Percentiles rank a stretch among this genome's conserved stretches.
Evolutionary conservation across 2,888 invertebrate species (phyloP).

Genomic region (Cenopis cana): DNA sequence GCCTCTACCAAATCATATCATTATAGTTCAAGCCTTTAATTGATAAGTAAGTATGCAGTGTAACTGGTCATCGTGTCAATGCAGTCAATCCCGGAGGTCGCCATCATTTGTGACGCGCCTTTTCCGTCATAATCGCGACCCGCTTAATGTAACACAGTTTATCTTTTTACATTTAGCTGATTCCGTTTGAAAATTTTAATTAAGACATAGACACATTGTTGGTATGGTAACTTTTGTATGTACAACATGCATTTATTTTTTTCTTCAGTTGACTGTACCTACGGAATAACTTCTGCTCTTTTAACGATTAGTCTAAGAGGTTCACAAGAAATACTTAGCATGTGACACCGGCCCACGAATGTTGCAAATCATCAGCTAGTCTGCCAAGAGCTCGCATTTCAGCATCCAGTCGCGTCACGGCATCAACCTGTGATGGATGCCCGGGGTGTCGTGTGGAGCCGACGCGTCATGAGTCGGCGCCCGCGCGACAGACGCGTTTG

Average conservation of each 20-base stretch:
- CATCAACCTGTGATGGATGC: constrained; percentile 17
- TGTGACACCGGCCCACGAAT: constrained; percentile 19
- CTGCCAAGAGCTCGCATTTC: constrained; percentile 32
- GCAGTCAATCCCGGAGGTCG: constrained; percentile 55
- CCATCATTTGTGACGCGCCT: constrained; percentile 80
- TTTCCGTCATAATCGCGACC: constrained; percentile 66
- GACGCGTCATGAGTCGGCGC: constrained; percentile 23
- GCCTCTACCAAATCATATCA: neutral
- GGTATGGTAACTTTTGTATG: no score
- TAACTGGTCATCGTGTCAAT: constrained; percentile 5
- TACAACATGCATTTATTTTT: neutral
- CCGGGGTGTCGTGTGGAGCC: constrained; percentile 19
- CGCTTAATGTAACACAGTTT: constrained; percentile 40
- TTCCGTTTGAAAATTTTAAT: neutral
- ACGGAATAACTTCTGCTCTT: neutral
- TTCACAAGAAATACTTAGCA: constrained; percentile 11
- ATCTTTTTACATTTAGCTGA: neutral
- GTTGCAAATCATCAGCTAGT: constrained; percentile 32
- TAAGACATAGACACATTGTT: no score
- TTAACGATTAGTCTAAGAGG: constrained; percentile 13
- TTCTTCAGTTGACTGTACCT: neutral
- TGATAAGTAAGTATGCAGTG: constrained; percentile 29
- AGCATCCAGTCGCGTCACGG: constrained; percentile 15
- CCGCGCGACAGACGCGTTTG: constrained; percentile 14
- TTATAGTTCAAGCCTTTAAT: neutral